Evolutionary conservation across 2,888 invertebrate genomes (phyloP), one percentile per base, ranked within the genome.

Genomic region (Teleogryllus oceanicus): DNA sequence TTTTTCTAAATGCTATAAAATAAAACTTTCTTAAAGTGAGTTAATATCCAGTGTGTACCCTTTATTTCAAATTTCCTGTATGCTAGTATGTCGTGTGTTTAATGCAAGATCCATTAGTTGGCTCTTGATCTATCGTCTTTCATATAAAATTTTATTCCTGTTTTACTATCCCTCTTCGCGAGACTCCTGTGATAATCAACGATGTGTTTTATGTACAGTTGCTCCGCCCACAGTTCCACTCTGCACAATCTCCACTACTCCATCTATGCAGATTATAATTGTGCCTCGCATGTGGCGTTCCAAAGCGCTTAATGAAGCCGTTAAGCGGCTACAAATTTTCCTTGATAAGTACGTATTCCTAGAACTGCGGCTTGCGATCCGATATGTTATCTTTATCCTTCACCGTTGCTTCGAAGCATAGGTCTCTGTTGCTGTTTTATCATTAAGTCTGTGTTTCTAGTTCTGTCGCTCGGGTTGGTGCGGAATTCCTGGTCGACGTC

Each of bases 241-340:
- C 13, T 8, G 16, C 13, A n/a, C 62, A 62, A 62, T 62, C 62
- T 62, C 62, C 62, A 62, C 16, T 18, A 62, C 62, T n/a, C n/a
- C 62, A 62, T 62, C 62, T 62, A 62, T 62, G 62, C n/a, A 62
- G 62, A 62, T 62, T 62, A 62, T n/a, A 62, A 62, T 62, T 62
- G 62, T 62, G 16, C 62, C n/a, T 62, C 13, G 13, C 62, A 62
- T 62, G 62, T n/a, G 16, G 8, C n/a, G n/a, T 62, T n/a, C 62
- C 13, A n/a, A 62, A 62, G 62, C 62, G 8, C n/a, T 62, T 62
- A 62, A 62, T 62, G 62, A 62, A 13, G n/a, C 62, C 13, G 62
- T 62, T 62, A 62, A 62, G n/a, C n/a, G 16, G n/a, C 62, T 18
- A 62, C 62, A 62, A 62, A 62, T 62, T 18, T n/a, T 62, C n/a